A percentile compares a stretch with the other conserved stretches of the same genome.
Conservation (phyloP, 2,888 invertebrate genomes). For the Platynereis dumerilii region DNA sequence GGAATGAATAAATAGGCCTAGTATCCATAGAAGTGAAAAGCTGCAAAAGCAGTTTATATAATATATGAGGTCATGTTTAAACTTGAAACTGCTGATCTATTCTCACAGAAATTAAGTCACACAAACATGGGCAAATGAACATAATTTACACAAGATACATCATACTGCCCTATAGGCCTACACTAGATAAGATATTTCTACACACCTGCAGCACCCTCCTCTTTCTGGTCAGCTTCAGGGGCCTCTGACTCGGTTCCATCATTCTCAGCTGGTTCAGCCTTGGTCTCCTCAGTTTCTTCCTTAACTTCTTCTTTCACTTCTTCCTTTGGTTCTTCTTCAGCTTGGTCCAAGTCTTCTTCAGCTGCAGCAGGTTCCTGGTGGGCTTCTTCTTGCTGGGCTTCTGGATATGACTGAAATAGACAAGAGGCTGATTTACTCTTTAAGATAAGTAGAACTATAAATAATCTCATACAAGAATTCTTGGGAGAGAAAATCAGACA, state of each 20-base stretch:
- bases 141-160: too few relatives aligned
- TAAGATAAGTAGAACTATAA: too few relatives aligned
- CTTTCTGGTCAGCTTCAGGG: conserved; percentile 26
- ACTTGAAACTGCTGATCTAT: too few relatives aligned
- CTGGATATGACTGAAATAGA: background rate
- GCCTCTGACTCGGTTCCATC: conserved; percentile 7
- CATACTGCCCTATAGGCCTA: too few relatives aligned
- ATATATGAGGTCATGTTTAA: too few relatives aligned
- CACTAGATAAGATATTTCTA: background rate
- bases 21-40: too few relatives aligned
- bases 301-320: conserved; percentile 39
- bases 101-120: too few relatives aligned
- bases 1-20: too few relatives aligned
- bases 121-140: too few relatives aligned
- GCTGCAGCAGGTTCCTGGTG: conserved; percentile 5
- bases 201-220: background rate
- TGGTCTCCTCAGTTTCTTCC: conserved; percentile 8
- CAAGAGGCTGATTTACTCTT: background rate
- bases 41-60: too few relatives aligned
- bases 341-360: background rate
- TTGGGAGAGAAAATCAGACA: too few relatives aligned
- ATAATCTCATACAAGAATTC: too few relatives aligned
- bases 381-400: conserved; percentile 9
- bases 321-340: background rate
- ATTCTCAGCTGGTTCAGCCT: background rate